These are phyloP conservation scores for Oscheius sp. DNA, from an alignment of 2,888 invertebrate species.

Conservation along the genomic window DNA sequence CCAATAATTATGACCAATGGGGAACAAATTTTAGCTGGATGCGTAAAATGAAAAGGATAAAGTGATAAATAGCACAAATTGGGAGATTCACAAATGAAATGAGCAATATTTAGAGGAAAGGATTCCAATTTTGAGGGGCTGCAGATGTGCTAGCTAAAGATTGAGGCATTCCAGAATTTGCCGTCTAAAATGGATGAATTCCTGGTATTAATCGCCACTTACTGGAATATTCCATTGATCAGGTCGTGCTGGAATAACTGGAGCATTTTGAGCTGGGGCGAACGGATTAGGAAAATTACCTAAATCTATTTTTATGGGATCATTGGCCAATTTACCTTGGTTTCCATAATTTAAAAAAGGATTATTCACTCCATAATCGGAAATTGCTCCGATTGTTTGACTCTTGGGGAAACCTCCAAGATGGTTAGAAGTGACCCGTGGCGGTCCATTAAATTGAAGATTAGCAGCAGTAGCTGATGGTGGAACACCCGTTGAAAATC, in stretches of 20 bases:
- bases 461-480: slow-evolving; percentile 12
- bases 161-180: background rate
- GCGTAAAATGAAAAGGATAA: background rate
- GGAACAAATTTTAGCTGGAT: background rate
- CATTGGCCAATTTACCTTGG: background rate
- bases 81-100: slow-evolving; percentile 2
- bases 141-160: background rate
- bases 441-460: slow-evolving; percentile 13
- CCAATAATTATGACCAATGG: slow-evolving; percentile 20
- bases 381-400: slow-evolving; percentile 34
- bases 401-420: slow-evolving; percentile 32
- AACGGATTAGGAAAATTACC: slow-evolving; percentile 14
- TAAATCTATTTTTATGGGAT: background rate
- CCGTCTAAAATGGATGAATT: background rate
- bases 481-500: slow-evolving; percentile 37
- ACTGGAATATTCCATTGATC: background rate
- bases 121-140: slow-evolving; percentile 31
- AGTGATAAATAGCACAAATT: slow-evolving; percentile 13
- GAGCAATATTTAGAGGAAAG: slow-evolving; percentile 31
- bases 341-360: slow-evolving; percentile 21
- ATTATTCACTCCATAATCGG: slow-evolving; percentile 31
- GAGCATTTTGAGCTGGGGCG: background rate
- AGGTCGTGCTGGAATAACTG: background rate
- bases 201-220: too few species aligned
- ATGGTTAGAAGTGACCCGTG: background rate